These are phyloP conservation scores for Mormoops blainvillei DNA, from an alignment of 2,113 vertebrate species.

Conservation along the genomic window DNA sequence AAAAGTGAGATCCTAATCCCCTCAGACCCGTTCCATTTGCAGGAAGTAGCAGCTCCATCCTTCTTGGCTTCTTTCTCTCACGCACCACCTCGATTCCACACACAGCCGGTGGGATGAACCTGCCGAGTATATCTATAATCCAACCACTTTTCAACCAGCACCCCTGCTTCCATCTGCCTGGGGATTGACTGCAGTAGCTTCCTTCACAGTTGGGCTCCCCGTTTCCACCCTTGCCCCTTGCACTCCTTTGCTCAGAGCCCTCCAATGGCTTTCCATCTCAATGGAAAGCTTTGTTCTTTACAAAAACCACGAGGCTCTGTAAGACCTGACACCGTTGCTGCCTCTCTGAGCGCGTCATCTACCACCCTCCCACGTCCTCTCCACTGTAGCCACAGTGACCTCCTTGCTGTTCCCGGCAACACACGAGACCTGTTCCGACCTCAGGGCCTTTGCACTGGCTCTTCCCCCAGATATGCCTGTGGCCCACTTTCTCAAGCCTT, in stretches of 20 bases:
- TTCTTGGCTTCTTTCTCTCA: not conserved
- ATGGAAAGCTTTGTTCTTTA: not conserved
- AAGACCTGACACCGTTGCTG: not conserved
- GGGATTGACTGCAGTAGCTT: too few relatives aligned
- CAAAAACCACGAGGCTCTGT: fast-evolving
- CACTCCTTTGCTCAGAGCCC: not conserved
- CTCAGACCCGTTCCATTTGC: not conserved
- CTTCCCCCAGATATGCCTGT: not conserved
- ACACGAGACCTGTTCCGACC: not conserved
- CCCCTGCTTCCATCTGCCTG: not conserved
- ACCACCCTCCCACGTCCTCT: not conserved
- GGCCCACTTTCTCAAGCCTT: not conserved
- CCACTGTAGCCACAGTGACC: not conserved
- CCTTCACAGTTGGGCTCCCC: not conserved
- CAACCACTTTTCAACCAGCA: not conserved
- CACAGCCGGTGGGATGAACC: not conserved
- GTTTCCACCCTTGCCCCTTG: not conserved
- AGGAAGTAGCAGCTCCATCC: not conserved
- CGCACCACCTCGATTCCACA: not conserved
- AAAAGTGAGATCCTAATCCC: not conserved
- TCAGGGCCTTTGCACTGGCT: not conserved
- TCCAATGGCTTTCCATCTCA: not conserved
- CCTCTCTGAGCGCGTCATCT: not conserved
- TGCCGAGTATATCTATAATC: not conserved
- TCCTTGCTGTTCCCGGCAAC: not conserved